phyloP scores from a whole-genome alignment of 1,140 invertebrate species.

The Hycleus cichorii region DNA sequence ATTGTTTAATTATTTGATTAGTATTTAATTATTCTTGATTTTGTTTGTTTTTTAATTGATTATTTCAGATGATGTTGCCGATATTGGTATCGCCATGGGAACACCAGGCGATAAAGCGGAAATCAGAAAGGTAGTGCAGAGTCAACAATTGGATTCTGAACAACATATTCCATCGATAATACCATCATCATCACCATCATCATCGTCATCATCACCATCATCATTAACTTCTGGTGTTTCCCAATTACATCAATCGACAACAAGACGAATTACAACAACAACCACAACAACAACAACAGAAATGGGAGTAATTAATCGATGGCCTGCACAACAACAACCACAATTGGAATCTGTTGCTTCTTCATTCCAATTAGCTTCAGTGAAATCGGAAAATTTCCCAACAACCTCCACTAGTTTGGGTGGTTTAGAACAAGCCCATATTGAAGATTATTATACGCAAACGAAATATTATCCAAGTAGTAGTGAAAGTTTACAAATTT shows the following conservation, averaged over 20 bases:
- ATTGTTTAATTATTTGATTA: too few relatives aligned
- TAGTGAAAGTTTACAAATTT: conserved; percentile 15
- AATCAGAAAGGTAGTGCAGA: conserved; percentile 33
- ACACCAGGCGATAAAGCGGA: conserved; percentile 40
- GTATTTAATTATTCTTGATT: too few relatives aligned
- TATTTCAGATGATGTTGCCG: conserved; percentile 39
- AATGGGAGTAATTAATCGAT: conserved; percentile 27
- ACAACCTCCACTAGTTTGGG: conserved; percentile 18
- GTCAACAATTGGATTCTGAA: conserved; percentile 18
- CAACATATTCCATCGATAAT: conserved; percentile 1
- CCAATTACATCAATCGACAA: not conserved
- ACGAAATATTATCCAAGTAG: conserved; percentile 28
- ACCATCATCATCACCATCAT: conserved; percentile 10
- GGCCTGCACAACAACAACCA: conserved; percentile 6
- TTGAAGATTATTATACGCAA: conserved; percentile 31
- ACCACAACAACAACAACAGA: conserved; percentile 18
- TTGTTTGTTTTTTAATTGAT: not conserved
- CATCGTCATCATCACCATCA: conserved; percentile 9
- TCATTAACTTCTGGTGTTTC: conserved; percentile 3
- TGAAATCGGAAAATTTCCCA: conserved; percentile 5
- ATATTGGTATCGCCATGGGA: conserved; percentile 41
- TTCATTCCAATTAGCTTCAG: not conserved
- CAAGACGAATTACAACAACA: conserved; percentile 1
- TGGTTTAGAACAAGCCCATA: conserved; percentile 29
- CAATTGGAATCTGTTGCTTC: conserved; percentile 13